Conservation (phyloP, 2,888 invertebrate genomes). For the Athripsodes cinereus region DNA sequence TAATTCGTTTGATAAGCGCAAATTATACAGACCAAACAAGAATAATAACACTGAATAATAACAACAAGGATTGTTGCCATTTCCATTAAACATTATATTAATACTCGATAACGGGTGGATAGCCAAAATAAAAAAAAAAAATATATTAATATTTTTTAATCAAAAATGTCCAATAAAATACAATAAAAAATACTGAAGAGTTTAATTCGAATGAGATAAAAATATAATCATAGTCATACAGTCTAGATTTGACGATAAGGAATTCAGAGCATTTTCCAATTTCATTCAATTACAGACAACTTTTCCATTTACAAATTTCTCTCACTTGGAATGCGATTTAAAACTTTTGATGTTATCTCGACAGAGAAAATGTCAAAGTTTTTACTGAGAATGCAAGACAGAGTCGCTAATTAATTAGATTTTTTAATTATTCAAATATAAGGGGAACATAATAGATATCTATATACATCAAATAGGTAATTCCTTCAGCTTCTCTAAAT, state of each 20-base stretch:
- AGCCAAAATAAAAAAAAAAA: no score
- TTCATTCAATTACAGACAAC: constrained; percentile 23
- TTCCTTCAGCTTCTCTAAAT: no score
- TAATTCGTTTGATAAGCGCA: no score
- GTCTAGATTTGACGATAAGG: constrained; percentile 10
- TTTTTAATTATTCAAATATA: constrained; percentile 9
- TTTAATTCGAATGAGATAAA: constrained; percentile 5
- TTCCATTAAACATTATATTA: no score
- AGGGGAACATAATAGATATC: not conserved
- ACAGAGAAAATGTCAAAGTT: constrained; percentile 24
- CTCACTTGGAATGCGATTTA: constrained; percentile 25
- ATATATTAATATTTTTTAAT: no score
- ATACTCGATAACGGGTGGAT: no score
- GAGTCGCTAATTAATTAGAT: constrained; percentile 24
- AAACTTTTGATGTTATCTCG: constrained; percentile 23
- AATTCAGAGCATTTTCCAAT: constrained; percentile 21
- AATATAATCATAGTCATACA: constrained; percentile 12
- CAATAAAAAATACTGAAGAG: not conserved
- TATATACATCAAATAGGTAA: no score
- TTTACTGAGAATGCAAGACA: constrained; percentile 17
- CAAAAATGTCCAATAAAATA: not conserved
- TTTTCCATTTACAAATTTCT: constrained; percentile 22
- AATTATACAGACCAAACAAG: no score
- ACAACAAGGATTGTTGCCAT: no score
- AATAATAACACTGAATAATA: no score